A percentile compares a stretch with the other conserved stretches of the same genome.
phyloP scores from a whole-genome alignment of 2,797 vertebrate genomes.

The Gouania willdenowi region DNA sequence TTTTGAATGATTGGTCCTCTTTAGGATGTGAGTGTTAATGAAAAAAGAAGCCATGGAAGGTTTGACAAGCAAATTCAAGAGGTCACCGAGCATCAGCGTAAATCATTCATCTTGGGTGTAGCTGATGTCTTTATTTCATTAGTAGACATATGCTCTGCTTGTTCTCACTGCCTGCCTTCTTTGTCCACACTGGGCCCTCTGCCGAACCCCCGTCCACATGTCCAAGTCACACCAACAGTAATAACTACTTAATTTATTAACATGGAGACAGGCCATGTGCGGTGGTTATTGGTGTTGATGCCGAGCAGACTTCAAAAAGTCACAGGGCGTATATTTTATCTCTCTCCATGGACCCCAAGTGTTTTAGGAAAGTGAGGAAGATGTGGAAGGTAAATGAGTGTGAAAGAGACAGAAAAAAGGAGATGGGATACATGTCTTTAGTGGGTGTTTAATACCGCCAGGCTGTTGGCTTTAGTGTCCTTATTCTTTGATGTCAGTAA shows the following conservation, averaged over 20 bases:
- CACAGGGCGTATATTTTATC: constrained; percentile 65
- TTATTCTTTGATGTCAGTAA: constrained; percentile 73
- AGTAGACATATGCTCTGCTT: constrained; percentile 45
- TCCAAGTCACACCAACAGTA: constrained; percentile 61
- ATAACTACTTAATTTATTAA: constrained; percentile 75
- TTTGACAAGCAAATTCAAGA: constrained; percentile 29
- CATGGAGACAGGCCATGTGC: constrained; percentile 44
- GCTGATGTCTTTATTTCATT: constrained; percentile 50
- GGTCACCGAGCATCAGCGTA: constrained; percentile 37
- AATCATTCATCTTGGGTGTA: constrained; percentile 47
- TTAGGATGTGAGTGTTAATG: constrained; percentile 21
- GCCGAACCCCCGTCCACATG: constrained; percentile 39
- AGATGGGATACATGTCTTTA: constrained; percentile 46
- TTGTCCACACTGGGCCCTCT: constrained; percentile 18
- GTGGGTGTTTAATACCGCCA: constrained; percentile 59
- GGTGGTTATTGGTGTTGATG: constrained; percentile 73
- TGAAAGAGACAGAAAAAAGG: constrained; percentile 44
- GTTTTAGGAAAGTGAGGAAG: constrained; percentile 55
- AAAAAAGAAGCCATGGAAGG: constrained; percentile 14
- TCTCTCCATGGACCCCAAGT: constrained; percentile 55
- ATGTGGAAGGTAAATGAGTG: constrained; percentile 53
- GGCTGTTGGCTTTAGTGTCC: constrained; percentile 66
- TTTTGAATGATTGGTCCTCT: constrained; percentile 7
- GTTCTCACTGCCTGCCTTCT: constrained; percentile 25
- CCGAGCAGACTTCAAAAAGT: constrained; percentile 70